Evolutionary conservation across 1,140 invertebrate species (phyloP), one percentile per base, ranked within the genome.

Genomic region (Zaprionus lachaisei): DNA sequence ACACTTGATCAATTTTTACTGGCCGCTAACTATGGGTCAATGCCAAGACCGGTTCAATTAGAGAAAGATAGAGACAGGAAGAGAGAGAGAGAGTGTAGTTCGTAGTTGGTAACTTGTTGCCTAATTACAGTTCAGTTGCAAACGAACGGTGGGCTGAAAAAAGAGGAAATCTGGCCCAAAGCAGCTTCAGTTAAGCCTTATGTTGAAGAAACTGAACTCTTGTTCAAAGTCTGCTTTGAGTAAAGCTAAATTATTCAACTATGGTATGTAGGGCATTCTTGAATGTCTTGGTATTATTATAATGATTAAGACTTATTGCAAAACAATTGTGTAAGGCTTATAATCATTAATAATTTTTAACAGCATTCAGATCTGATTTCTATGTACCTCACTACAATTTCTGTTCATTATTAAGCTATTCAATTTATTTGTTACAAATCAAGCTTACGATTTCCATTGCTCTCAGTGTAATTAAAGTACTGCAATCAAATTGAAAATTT

Each of bases 1-100:
- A 5, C 47, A 51, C 47, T 71, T 63, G 31, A 70, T 75, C 24
- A 63, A 2, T 28, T 51, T 34, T 49, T 47, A 17, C 37, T 24
- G 38, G 6, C 64, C 34, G 34, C 26, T 41, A 71, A 67, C 64
- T 73, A 55, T 55, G 17, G 49, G 26, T 57, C 17, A 57, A 55
- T 49, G 37, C 47, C 20, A 51, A n/a, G 7, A 51, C 47, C 47
- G 47, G 47, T 51, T 24, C 47, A 51, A 22, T 49, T 9, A 24
- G 41, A 47, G n/a, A 47, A n/a, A 44, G 15, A 7, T 15, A 4
- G 2, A 47, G n/a, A 17, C n/a, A 6, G 41, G 12, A 5, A 41
- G n/a, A 17, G 41, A 44, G 41, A n/a, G 38, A 44, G 6, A 47
- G 41, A 6, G n/a, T n/a, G 38, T n/a, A 17, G 41, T 5, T 38